phyloP scores from a whole-genome alignment of 2,797 vertebrate species.

The Lutjanus campechanus region DNA sequence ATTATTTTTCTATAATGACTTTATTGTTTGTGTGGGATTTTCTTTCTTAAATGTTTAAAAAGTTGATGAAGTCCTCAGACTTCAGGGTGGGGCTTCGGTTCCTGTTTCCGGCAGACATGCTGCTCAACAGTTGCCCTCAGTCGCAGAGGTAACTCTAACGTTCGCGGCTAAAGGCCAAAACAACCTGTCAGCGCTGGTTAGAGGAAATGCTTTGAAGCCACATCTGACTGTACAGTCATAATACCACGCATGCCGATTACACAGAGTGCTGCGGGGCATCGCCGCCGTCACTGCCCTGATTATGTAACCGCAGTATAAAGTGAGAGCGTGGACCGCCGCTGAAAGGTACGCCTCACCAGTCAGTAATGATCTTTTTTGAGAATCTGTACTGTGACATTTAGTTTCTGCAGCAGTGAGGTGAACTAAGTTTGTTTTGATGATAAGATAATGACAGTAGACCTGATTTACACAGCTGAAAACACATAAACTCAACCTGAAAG shows the following conservation, averaged over 20 bases:
- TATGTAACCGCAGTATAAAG: slow-evolving; percentile 23
- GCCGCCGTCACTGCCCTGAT: not conserved
- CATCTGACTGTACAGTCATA: slow-evolving; percentile 27
- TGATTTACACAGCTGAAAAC: not conserved
- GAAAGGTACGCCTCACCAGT: not conserved
- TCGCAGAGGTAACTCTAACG: not conserved
- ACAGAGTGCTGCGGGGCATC: slow-evolving; percentile 9
- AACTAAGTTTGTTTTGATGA: slow-evolving; percentile 28
- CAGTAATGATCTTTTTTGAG: not conserved
- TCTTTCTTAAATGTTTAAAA: not conserved
- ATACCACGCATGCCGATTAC: not conserved
- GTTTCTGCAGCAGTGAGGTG: slow-evolving; percentile 3
- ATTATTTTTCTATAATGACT: not conserved
- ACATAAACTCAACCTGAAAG: slow-evolving; percentile 17
- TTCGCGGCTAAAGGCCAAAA: slow-evolving; percentile 19
- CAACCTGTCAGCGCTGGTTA: slow-evolving; percentile 32
- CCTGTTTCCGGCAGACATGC: not conserved
- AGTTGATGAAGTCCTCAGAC: not conserved
- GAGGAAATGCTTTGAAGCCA: slow-evolving; percentile 35
- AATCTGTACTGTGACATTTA: slow-evolving; percentile 18
- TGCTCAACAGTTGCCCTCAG: not conserved
- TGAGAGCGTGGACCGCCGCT: not conserved
- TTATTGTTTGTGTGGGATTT: not conserved
- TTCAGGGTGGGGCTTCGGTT: not conserved
- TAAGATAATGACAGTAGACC: not conserved